A percentile compares a stretch with the other conserved stretches of the same genome.
Evolutionary conservation across 2,797 vertebrate genomes (phyloP).

Genomic region (Poeciliopsis presidionis): DNA sequence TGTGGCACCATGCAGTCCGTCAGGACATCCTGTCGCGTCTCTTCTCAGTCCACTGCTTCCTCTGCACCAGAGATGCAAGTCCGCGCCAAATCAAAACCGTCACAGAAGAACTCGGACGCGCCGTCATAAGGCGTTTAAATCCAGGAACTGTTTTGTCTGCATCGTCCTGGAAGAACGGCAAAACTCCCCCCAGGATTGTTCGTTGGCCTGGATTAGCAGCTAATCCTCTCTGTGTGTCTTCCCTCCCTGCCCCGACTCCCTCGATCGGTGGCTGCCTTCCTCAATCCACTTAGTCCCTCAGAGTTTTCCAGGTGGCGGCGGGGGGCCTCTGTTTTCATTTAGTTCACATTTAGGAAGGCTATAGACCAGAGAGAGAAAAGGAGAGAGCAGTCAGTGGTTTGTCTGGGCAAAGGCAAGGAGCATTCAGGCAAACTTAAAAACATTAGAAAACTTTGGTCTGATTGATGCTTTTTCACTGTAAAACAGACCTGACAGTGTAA

Average conservation of each 20-base stretch:
- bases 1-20: conserved; percentile 41
- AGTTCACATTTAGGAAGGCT: conserved; percentile 59
- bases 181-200: conserved; percentile 66
- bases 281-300: conserved; percentile 73
- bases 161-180: conserved; percentile 39
- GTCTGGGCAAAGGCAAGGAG: conserved; percentile 7
- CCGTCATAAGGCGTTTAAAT: conserved; percentile 53
- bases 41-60: conserved; percentile 19
- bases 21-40: conserved; percentile 38
- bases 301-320: conserved; percentile 48
- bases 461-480: conserved; percentile 25
- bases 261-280: conserved; percentile 65
- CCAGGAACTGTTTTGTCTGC: conserved; percentile 61
- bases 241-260: conserved; percentile 54
- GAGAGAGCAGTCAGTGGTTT: conserved; percentile 37
- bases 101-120: conserved; percentile 1
- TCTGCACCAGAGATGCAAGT: background rate
- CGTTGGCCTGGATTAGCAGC: conserved; percentile 67
- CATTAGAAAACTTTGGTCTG: conserved; percentile 22
- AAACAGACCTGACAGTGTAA: conserved; percentile 17
- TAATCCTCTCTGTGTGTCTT: conserved; percentile 71
- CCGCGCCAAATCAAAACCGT: conserved; percentile 24
- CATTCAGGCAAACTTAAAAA: conserved; percentile 31
- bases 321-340: conserved; percentile 53
- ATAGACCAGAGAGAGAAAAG: conserved; percentile 41